Evolutionary conservation across 2,888 invertebrate species (phyloP), one percentile per base, ranked within the genome.

Genomic region (Acleris laterana): DNA sequence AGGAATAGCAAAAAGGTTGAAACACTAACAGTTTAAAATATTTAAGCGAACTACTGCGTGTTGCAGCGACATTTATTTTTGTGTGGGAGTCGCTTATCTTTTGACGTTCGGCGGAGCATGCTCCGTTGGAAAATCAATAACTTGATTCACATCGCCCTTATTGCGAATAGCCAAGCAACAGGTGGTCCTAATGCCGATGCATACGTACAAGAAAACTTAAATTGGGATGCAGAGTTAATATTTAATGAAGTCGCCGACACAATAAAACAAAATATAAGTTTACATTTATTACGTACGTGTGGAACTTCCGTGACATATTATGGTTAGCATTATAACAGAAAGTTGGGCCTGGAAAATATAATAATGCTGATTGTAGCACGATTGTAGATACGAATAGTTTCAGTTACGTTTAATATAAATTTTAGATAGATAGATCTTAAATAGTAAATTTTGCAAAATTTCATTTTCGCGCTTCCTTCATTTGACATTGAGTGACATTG

Each of bases 101-200:
- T 72, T 72, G 80, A 84, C 83, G 82, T 77, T 73, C 68, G 68
- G 71, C 71, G 72, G 91, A 82, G 90, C 90, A 90, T 91, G 92
- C 91, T 80, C 92, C 81, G 82, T 84, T 61, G 69, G 72, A 86
- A 89, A 91, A 92, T 92, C 91, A 89, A 92, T 91, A 91, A 75
- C 72, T 62, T 68, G 68, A 68, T 72, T 74, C 73, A 72, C 63
- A 57, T 72, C 73, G 69, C 68, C 63, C 69, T 71, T 69, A 73
- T 74, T 71, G 70, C 77, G 72, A 79, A 73, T 70, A 74, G 67
- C 38, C 46, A 68, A 65, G 73, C 83, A 89, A 90, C 90, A 90
- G 84, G 90, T 90, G 76, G 64, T 61, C 60, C 55, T 50, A 61
- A 49, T 56, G 46, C 13, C 60, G 11, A 25, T 65, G 50, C 65